These are phyloP conservation scores for Allolobophora icterica DNA, from an alignment of 2,888 invertebrate genomes.

Conservation along the genomic window DNA sequence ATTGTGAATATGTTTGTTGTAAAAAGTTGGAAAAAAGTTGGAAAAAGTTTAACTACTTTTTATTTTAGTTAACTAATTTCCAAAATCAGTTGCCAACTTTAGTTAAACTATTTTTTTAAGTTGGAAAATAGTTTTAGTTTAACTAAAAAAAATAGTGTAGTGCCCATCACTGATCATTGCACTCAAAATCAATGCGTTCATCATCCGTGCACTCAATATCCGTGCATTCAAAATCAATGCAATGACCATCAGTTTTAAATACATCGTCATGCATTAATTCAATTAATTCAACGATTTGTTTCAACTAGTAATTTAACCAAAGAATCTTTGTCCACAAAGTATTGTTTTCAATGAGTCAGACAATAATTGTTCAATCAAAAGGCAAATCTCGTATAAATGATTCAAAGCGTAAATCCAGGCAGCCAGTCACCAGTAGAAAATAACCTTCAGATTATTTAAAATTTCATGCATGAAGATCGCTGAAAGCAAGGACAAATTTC, in stretches of 20 bases:
- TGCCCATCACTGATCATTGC: too few relatives aligned
- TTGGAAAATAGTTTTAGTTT: too few relatives aligned
- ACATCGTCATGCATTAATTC: not conserved
- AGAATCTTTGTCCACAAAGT: not conserved
- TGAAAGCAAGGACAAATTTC: not conserved
- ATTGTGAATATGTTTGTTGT: too few relatives aligned
- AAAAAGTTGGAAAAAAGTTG: too few relatives aligned
- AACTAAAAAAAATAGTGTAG: too few relatives aligned
- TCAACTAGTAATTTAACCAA: not conserved
- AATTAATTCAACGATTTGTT: not conserved
- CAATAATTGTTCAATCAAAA: not conserved
- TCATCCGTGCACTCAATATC: not conserved
- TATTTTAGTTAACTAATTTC: too few relatives aligned
- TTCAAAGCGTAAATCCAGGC: not conserved
- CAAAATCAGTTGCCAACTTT: too few relatives aligned
- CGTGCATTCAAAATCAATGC: not conserved
- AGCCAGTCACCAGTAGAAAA: not conserved
- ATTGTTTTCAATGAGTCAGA: not conserved
- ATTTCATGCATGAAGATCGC: not conserved
- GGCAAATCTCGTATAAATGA: not conserved
- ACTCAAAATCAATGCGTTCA: not conserved
- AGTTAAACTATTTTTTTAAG: too few relatives aligned
- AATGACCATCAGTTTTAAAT: not conserved
- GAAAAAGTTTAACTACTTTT: too few relatives aligned
- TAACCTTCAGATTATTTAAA: not conserved